Evolutionary conservation across 2,113 vertebrate species (phyloP).

Genomic region (Cyprinodon tularosa): DNA sequence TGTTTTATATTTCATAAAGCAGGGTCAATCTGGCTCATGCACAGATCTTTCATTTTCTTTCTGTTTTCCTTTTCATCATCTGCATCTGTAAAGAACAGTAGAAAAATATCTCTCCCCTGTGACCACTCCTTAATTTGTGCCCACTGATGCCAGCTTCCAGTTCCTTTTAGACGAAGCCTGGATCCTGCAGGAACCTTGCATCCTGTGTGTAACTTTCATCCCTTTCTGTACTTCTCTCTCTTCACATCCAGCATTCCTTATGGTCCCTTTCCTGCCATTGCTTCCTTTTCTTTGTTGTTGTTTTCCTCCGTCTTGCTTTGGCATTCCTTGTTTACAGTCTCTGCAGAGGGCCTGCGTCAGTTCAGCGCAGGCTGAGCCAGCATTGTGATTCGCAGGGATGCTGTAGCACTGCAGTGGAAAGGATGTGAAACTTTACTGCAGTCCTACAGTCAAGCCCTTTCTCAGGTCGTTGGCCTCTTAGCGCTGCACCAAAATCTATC

Average conservation of each 20-base stretch:
- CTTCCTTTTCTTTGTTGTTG: neutral
- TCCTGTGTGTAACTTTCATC: slow-evolving; percentile 32
- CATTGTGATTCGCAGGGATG: slow-evolving; percentile 30
- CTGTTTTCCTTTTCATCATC: neutral
- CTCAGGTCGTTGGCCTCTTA: slow-evolving; percentile 57
- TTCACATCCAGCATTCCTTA: neutral
- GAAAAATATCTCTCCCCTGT: neutral
- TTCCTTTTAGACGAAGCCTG: slow-evolving; percentile 24
- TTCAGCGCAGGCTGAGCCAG: slow-evolving; percentile 36
- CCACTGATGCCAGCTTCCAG: slow-evolving; percentile 9
- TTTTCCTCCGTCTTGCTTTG: slow-evolving; percentile 9
- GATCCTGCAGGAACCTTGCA: slow-evolving; percentile 17
- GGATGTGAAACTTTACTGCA: slow-evolving; percentile 53
- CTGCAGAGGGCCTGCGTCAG: slow-evolving; percentile 67
- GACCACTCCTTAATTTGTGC: slow-evolving; percentile 18
- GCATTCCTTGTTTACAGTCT: slow-evolving; percentile 56
- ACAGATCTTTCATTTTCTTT: neutral
- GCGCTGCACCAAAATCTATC: slow-evolving; percentile 54
- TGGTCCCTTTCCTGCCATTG: neutral
- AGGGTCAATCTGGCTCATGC: slow-evolving; percentile 11
- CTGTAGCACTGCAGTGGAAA: slow-evolving; percentile 67
- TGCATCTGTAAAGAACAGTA: neutral
- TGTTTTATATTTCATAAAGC: slow-evolving; percentile 21
- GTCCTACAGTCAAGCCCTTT: slow-evolving; percentile 42
- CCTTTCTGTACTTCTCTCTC: slow-evolving; percentile 3